Base-by-base conservation (phyloP, 2,888 invertebrate genomes). In the Apeira syringaria region DNA sequence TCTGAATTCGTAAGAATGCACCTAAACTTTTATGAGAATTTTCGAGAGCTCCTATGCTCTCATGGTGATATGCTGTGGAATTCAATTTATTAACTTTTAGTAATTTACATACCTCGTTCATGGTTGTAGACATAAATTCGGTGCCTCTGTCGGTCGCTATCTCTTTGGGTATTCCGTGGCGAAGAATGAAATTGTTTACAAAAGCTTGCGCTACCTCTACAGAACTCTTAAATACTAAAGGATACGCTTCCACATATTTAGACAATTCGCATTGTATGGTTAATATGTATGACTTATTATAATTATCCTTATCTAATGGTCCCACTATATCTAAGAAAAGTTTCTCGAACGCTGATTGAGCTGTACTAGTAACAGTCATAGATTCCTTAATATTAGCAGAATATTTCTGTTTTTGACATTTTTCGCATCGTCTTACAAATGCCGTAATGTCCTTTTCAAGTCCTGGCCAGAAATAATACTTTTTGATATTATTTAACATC, bases 401-500 rank as follows among this genome's bases (percentile, higher is more conserved):
- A n/a, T 28, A 11, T 8, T 28, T 28, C 5, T 1, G 3, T 2
- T 1, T 28, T 13, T 28, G 28, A 28, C 28, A 28, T 28, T 8
- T 2, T 5, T 13, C 3, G 5, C 28, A 28, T 28, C n/a, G 13
- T 1, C 8, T 13, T n/a, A n/a, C n/a, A n/a, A n/a, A 15, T 15
- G 18, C 3, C 18, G 18, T 20, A 20, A 20, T 6, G 18, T 20
- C 15, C 15, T n/a, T 13, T 5, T 28, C 28, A 1, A 28, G 1
- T 11, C 13, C 12, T 11, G 27, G 12, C 27, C 27, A 28, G n/a
- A 11, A 13, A n/a, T 13, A 28, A 2, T 13, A 2, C 4, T n/a
- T n/a, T 28, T 28, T 28, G 4, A 30, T 30, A 18, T 30, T 30
- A 6, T 30, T 30, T 6, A 8, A 17, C 17, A 30, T 30, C 2